Evolutionary conservation across 2,113 vertebrate genomes (phyloP), one percentile per base, ranked within the genome.

Genomic region (Desmodus rotundus): DNA sequence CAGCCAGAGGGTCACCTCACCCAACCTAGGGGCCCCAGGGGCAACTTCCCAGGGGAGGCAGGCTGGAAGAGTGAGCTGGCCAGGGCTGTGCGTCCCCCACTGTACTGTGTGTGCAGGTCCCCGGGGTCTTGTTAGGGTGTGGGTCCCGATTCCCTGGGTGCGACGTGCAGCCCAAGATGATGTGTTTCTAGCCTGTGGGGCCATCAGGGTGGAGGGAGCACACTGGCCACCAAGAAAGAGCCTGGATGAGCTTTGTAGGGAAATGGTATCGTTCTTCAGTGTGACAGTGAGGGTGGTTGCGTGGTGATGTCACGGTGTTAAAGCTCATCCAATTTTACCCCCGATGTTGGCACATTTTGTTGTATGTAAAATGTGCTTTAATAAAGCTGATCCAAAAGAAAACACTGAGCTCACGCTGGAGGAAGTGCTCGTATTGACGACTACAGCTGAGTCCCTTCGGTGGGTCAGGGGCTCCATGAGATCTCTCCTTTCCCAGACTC

Each of bases 21-120:
- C n/a, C 36, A 47, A n/a, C 17, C 33, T 2, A 17, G 50, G 10
- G 50, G 22, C 4, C 67, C 67, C 52, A 26, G 65, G 17, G 36
- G 28, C 38, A 13, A 28, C 70, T 52, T 50, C 58, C 63, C 33
- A n/a, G 65, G 68, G 73, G 7, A 31, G n/a, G 14, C 41, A 54
- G 45, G 4, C 47, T 73, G 31, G 38, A 43, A 78, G 63, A 65
- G 52, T 54, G 41, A 24, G 7, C 16, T 36, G 10, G 45, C 13
- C 36, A 38, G 33, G 47, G n/a, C 17, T 45, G 58, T 4, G 12
- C 26, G 36, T 77, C 61, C 24, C 20, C 36, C 22, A 24, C 26
- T 36, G 16, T 22, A 52, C 3, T 2, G 26, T 16, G 7, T 1
- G 0, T 28, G 52, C 3, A 41, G 28, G 36, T 10, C 65, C 28